phyloP scores from a whole-genome alignment of 2,888 invertebrate genomes.

The Eilema caniola region DNA sequence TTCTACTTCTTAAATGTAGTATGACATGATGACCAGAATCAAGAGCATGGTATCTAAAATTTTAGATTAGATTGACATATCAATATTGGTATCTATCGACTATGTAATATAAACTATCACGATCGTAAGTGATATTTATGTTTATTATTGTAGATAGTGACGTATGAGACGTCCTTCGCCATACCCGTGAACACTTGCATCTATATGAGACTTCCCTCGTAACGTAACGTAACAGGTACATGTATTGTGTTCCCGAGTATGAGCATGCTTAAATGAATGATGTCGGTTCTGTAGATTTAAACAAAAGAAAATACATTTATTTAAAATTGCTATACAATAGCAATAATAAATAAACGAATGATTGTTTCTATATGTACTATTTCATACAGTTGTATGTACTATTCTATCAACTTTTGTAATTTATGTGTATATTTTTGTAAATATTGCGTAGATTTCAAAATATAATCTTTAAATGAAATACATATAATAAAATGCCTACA shows the following conservation, averaged over 20 bases:
- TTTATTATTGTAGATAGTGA: not conserved
- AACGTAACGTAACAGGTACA: no score
- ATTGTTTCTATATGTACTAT: not conserved
- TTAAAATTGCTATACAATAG: not conserved
- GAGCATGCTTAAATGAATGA: not conserved
- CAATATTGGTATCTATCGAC: not conserved
- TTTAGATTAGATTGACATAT: not conserved
- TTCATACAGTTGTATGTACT: not conserved
- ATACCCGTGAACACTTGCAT: no score
- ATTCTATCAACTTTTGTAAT: not conserved
- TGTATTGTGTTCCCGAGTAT: not conserved
- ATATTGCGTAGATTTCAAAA: not conserved
- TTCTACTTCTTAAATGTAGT: no score
- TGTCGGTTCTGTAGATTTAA: not conserved
- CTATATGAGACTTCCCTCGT: no score
- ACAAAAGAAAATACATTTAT: not conserved
- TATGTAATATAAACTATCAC: not conserved
- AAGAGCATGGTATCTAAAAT: not conserved
- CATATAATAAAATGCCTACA: not conserved
- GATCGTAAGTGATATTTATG: not conserved
- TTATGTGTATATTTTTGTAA: not conserved
- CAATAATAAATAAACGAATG: not conserved
- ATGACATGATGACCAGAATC: no score
- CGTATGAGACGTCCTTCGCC: not conserved
- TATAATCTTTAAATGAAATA: not conserved